These are phyloP conservation scores for Ahaetulla prasina DNA, from an alignment of 2,113 vertebrate species.

Conservation along the genomic window DNA sequence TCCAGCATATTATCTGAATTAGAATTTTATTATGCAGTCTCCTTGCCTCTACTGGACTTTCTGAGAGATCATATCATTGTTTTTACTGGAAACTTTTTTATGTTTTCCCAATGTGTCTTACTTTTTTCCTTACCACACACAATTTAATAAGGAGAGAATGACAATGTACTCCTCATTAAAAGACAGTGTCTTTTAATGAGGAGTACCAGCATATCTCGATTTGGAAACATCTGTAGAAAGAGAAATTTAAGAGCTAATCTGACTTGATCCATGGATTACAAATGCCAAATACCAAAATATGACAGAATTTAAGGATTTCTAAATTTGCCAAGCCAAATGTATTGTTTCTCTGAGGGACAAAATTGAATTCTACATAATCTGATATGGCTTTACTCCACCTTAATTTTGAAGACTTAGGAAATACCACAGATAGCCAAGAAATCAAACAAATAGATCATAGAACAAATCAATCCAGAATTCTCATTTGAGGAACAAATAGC, in stretches of 20 bases:
- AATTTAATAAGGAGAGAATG: neutral
- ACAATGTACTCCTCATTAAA: neutral
- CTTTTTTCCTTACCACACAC: neutral
- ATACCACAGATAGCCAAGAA: neutral
- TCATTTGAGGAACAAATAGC: no score
- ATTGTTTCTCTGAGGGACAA: neutral
- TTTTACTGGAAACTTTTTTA: neutral
- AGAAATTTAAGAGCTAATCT: neutral
- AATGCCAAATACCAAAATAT: neutral
- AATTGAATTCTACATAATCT: neutral
- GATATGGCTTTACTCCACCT: neutral
- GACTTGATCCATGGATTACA: neutral
- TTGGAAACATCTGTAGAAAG: neutral
- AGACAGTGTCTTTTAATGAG: neutral
- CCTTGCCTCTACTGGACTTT: neutral
- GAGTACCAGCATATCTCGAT: neutral
- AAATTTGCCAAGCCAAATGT: neutral
- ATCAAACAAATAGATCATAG: neutral
- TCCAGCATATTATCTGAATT: neutral
- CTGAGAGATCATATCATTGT: neutral
- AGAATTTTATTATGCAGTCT: neutral
- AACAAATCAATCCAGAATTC: neutral
- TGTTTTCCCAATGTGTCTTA: neutral
- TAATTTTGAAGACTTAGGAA: neutral
- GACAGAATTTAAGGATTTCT: neutral